Evolutionary conservation across 2,113 vertebrate species (phyloP).

Genomic region (Lota lota): DNA sequence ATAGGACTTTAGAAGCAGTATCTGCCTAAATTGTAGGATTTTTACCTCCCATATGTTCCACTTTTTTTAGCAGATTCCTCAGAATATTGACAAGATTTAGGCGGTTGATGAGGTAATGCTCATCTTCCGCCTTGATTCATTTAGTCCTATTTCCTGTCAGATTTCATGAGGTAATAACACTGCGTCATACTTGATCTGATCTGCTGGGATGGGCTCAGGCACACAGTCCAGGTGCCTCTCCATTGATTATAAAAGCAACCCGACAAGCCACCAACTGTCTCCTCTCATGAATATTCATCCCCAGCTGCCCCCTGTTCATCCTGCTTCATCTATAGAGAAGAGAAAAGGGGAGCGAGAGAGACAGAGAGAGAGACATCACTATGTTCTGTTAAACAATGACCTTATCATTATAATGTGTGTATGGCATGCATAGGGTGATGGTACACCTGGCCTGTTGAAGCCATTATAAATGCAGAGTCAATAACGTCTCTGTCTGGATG

Average conservation of each 20-base stretch:
- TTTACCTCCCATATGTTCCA: too few relatives aligned
- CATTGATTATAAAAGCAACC: conserved; percentile 56
- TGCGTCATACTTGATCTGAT: conserved; percentile 27
- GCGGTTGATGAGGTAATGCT: not conserved
- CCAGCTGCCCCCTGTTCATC: conserved; percentile 54
- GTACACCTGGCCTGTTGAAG: conserved; percentile 7
- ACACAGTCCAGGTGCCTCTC: conserved; percentile 46
- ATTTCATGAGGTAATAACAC: conserved; percentile 8
- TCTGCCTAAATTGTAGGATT: not conserved
- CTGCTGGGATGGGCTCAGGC: conserved; percentile 39
- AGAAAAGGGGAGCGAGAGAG: conserved; percentile 15
- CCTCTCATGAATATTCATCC: conserved; percentile 68
- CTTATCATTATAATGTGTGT: conserved; percentile 7
- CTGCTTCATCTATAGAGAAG: conserved; percentile 26
- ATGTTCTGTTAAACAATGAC: conserved; percentile 6
- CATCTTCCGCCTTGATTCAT: not conserved
- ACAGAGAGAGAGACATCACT: not conserved
- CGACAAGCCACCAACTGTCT: conserved; percentile 64
- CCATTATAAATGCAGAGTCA: conserved; percentile 9
- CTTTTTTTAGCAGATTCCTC: too few relatives aligned
- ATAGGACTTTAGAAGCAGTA: not conserved
- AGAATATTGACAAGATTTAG: too few relatives aligned
- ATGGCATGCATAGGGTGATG: conserved; percentile 2
- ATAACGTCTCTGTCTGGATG: conserved; percentile 6
- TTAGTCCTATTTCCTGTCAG: not conserved